Evolutionary conservation across 2,888 invertebrate genomes (phyloP).

Genomic region (Zele albiditarsus): DNA sequence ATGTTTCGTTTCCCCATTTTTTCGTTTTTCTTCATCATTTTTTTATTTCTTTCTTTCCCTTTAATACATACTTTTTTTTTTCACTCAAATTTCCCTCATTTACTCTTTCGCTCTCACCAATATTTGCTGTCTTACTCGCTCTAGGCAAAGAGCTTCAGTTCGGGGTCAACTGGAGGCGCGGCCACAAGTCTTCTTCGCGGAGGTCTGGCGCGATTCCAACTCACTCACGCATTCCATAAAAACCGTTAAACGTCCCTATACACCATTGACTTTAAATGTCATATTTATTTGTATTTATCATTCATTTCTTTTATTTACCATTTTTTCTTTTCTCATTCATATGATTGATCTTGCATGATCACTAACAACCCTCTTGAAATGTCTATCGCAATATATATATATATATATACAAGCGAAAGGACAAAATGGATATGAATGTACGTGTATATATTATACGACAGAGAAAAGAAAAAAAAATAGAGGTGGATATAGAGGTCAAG

Average conservation of each 20-base stretch:
- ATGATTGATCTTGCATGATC: background rate
- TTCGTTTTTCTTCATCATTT: constrained; percentile 33
- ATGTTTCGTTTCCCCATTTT: constrained; percentile 10
- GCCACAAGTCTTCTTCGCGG: constrained; percentile 61
- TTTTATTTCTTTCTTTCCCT: constrained; percentile 1
- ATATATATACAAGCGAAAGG: too few species aligned
- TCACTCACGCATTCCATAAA: constrained; percentile 70
- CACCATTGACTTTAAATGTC: constrained; percentile 39
- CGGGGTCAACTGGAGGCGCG: constrained; percentile 70
- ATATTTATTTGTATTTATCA: constrained; percentile 51
- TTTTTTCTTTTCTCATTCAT: background rate
- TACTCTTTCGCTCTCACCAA: constrained; percentile 29
- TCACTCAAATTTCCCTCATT: constrained; percentile 26
- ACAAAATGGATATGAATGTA: background rate
- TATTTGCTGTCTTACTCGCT: constrained; percentile 35
- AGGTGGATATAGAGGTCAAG: constrained; percentile 22
- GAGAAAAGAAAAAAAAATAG: constrained; percentile 40
- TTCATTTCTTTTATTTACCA: background rate
- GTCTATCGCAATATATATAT: background rate
- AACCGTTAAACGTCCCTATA: constrained; percentile 70
- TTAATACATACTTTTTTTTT: constrained; percentile 18
- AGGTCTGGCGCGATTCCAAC: constrained; percentile 69
- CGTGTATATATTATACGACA: constrained; percentile 13
- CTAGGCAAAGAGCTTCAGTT: constrained; percentile 54
- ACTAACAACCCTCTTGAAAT: background rate